Base-by-base conservation (phyloP, 2,888 invertebrate genomes). In the Melinaea marsaeus region DNA sequence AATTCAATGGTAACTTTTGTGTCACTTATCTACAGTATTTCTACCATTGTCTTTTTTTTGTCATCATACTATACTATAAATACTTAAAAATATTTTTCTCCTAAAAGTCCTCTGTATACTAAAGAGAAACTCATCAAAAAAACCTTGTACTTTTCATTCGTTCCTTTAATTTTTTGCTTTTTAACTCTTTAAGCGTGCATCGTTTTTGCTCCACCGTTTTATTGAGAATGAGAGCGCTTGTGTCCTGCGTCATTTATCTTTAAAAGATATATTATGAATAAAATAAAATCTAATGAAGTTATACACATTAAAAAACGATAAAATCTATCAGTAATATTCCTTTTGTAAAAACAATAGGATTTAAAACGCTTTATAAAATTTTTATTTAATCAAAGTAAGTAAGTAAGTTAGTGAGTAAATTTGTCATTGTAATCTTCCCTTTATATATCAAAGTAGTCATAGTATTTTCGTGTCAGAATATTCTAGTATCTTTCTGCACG, bases 121-220 rank as follows among this genome's bases (percentile, higher is more conserved):
- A 51, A 51, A 51, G 51, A 9, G 32, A 11, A 51, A 51, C 9
- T 51, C 51, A 51, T 51, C 51, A 51, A 22, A 51, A 51, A 32
- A 6, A 6, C 9, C n/a, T 13, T 22, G 22, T 51, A 32, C 32
- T 32, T 32, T 32, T 3, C 51, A 11, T 6, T 32, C 7, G n/a
- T 51, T 51, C 51, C 51, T 51, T 51, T 51, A 51, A 51, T 51
- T 51, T 51, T n/a, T 22, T 51, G 51, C 51, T 51, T 51, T 22
- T 51, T 51, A 51, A 32, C 51, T 11, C 51, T 51, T 51, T 51
- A 32, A 51, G 48, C 51, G 6, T 32, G 51, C 51, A 51, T 3
- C 13, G 48, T 13, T n/a, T 7, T 51, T 32, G 51, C 11, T 51
- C 32, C 32, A 32, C 51, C 22, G 9, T 51, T 51, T 51, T 51